A percentile compares a stretch with the other conserved stretches of the same genome.
These are phyloP conservation scores for Stenurella melanura DNA, from an alignment of 2,888 invertebrate species.

Conservation along the genomic window DNA sequence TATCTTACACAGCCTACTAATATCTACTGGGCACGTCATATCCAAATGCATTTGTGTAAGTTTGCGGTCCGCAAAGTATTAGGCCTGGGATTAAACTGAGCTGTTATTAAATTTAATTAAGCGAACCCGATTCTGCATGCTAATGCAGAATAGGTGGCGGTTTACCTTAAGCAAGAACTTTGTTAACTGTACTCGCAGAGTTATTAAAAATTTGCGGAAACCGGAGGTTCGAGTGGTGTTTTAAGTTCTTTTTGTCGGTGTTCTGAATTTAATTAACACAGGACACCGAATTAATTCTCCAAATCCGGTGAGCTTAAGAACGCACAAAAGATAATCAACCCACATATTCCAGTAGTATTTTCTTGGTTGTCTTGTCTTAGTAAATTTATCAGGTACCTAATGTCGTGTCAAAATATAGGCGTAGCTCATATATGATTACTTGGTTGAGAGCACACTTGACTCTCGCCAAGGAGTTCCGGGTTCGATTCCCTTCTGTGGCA, in stretches of 20 bases:
- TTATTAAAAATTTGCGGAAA: conserved; percentile 1
- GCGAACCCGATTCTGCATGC: background rate
- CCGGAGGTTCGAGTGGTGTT: background rate
- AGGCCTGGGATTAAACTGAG: conserved; percentile 18
- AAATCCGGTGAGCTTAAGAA: background rate
- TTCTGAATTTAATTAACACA: background rate
- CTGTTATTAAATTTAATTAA: conserved; percentile 30
- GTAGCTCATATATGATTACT: no score
- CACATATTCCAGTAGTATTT: no score
- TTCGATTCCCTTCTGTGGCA: no score
- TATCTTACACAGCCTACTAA: conserved; percentile 27
- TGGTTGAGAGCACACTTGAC: no score
- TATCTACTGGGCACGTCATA: conserved; percentile 23
- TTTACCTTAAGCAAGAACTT: background rate
- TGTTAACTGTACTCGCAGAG: background rate
- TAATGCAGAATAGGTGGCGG: background rate
- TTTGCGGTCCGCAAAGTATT: background rate
- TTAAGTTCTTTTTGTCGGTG: background rate
- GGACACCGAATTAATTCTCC: background rate
- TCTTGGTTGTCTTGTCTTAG: no score
- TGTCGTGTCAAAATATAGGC: no score
- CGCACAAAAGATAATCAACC: no score
- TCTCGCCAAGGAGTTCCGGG: no score
- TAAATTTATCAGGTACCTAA: no score
- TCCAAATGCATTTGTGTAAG: conserved; percentile 23